These are phyloP conservation scores for Cryptops parisi DNA, from an alignment of 2,888 invertebrate genomes.

Conservation along the genomic window DNA sequence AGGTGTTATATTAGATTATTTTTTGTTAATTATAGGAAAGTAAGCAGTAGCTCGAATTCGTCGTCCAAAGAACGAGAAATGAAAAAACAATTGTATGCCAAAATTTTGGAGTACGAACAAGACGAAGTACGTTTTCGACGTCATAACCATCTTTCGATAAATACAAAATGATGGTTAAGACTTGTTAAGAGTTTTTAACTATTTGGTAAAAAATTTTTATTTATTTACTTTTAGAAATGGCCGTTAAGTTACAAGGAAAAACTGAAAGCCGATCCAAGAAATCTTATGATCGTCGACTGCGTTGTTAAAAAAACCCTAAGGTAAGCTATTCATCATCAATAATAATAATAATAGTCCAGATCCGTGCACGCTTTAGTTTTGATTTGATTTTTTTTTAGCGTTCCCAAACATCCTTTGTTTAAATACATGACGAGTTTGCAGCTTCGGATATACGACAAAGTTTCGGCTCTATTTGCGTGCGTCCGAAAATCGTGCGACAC, in stretches of 20 bases:
- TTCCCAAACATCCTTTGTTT: slow-evolving; percentile 2
- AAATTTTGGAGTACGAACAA: slow-evolving; percentile 14
- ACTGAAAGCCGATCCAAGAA: slow-evolving; percentile 8
- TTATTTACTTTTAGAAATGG: slow-evolving; percentile 12
- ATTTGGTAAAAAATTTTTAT: neutral
- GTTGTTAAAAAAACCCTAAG: slow-evolving; percentile 12
- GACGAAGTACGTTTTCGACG: slow-evolving; percentile 8
- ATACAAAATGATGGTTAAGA: too few relatives aligned
- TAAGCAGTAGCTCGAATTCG: neutral
- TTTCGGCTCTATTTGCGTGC: neutral
- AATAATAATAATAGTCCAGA: too few relatives aligned
- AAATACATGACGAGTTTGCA: neutral
- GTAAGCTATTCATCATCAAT: slow-evolving; percentile 4
- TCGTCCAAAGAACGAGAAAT: neutral
- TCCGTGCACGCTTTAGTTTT: too few relatives aligned
- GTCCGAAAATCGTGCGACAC: neutral
- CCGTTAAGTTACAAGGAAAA: slow-evolving; percentile 8
- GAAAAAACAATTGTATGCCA: slow-evolving; percentile 7
- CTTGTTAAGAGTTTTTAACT: too few relatives aligned
- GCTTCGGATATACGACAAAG: slow-evolving; percentile 1
- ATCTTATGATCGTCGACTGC: slow-evolving; percentile 6
- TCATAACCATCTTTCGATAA: too few relatives aligned
- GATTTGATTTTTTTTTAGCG: neutral
- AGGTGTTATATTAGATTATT: too few relatives aligned
- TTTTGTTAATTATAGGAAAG: too few relatives aligned